Evolutionary conservation across 2,797 vertebrate genomes (phyloP), one percentile per base, ranked within the genome.

Genomic region (Carcharodon carcharias): DNA sequence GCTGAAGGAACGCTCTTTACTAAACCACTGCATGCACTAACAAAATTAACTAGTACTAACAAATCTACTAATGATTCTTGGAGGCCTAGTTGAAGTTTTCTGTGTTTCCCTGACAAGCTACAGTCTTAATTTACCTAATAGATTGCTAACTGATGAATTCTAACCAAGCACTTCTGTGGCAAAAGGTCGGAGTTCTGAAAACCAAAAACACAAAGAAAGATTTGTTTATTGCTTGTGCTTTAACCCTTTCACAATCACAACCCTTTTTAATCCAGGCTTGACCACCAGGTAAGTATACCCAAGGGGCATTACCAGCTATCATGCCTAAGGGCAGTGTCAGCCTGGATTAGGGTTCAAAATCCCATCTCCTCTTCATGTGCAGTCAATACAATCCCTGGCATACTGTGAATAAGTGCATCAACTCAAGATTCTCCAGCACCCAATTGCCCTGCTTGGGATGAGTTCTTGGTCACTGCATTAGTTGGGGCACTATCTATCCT

Each of bases 31-130:
- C 91, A 93, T 93, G 91, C 9, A 65, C 91, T 93, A 93, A 93
- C 91, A 93, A 65, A 93, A 93, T 67, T 26, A 93, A 93, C 91
- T 93, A 93, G 91, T 93, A 93, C 91, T 93, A 93, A 93, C 91
- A 63, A 93, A 18, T 65, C 61, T 93, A 93, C 91, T 93, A 93
- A 93, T 93, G 91, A 67, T 65, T 65, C 61, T 65, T 16, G 7
- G n/a, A 93, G 91, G 91, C 91, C 91, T 65, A 23, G 26, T 67
- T 67, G 91, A 65, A 93, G 91, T 40, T 93, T 93, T 93, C 91
- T 93, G 91, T 93, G 91, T 65, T 93, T 65, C n/a, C 63, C 58
- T 40, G 91, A 67, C 21, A 18, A 93, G 16, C 40, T 65, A 61
- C 16, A 11, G 91, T 63, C 91, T 65, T n/a, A 65, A 93, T 67